phyloP scores from a whole-genome alignment of 2,888 invertebrate genomes.

The Drosophila gaucha region DNA sequence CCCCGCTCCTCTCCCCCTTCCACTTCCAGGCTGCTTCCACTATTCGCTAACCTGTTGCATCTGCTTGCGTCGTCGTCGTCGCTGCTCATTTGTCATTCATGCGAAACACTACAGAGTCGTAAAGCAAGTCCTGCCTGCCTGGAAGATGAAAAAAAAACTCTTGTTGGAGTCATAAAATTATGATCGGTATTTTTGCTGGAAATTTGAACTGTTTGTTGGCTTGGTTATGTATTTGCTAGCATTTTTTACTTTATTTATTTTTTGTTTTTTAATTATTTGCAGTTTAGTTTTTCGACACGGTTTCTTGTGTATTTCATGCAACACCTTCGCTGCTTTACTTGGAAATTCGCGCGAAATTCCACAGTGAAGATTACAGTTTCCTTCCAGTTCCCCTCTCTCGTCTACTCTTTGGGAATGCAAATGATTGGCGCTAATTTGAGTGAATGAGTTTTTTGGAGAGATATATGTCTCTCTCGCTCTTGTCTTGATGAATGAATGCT shows the following conservation, averaged over 20 bases:
- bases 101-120: slow-evolving; percentile 74
- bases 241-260: slow-evolving; percentile 19
- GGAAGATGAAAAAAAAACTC: slow-evolving; percentile 18
- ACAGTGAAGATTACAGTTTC: slow-evolving; percentile 26
- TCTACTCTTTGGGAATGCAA: slow-evolving; percentile 24
- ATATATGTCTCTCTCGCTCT: background rate
- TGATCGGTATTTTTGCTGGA: slow-evolving; percentile 74
- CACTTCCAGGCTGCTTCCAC: background rate
- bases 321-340: slow-evolving; percentile 66
- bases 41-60: slow-evolving; percentile 65
- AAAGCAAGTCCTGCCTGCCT: slow-evolving; percentile 59
- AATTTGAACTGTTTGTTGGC: slow-evolving; percentile 53
- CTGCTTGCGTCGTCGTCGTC: slow-evolving; percentile 33
- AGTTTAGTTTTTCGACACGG: slow-evolving; percentile 65
- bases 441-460: slow-evolving; percentile 23
- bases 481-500: slow-evolving; percentile 47
- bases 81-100: slow-evolving; percentile 80
- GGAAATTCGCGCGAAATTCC: slow-evolving; percentile 62
- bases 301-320: slow-evolving; percentile 78
- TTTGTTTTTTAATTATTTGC: slow-evolving; percentile 52
- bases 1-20: background rate
- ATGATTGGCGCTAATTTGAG: slow-evolving; percentile 49
- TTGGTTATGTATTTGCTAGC: slow-evolving; percentile 39
- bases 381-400: background rate
- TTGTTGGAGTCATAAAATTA: slow-evolving; percentile 68